These are phyloP conservation scores for Mellivora capensis DNA, from an alignment of 2,113 vertebrate genomes.

Conservation along the genomic window DNA sequence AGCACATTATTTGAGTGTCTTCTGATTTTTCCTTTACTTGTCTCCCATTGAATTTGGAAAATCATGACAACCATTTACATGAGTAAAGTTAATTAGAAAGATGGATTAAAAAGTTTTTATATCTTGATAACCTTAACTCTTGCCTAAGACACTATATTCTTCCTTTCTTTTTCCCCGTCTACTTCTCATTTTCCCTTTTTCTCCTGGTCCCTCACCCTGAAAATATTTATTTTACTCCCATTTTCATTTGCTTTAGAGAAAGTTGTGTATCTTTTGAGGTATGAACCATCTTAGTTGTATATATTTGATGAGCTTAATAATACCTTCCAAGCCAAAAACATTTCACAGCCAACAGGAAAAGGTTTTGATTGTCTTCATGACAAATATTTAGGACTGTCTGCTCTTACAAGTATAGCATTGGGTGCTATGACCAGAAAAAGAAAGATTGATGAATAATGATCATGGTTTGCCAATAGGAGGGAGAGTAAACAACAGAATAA, in stretches of 20 bases:
- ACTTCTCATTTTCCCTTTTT: background rate
- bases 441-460: background rate
- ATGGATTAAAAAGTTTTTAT: background rate
- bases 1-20: background rate
- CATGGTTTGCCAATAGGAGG: background rate
- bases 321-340: slow-evolving; percentile 13
- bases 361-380: background rate
- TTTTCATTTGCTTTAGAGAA: background rate
- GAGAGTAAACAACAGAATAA: background rate
- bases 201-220: background rate
- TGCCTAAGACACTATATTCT: background rate
- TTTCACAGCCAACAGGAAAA: background rate
- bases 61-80: background rate
- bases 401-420: background rate
- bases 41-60: background rate
- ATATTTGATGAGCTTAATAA: slow-evolving; percentile 5
- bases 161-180: background rate
- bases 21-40: background rate
- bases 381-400: background rate
- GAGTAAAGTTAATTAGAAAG: background rate
- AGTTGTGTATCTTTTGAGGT: slow-evolving; percentile 30
- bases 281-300: background rate
- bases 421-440: background rate
- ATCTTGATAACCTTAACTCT: background rate
- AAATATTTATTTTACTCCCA: background rate